A percentile compares a stretch with the other conserved stretches of the same genome.
Evolutionary conservation across 2,797 vertebrate genomes (phyloP).

Genomic region (Mus caroli): DNA sequence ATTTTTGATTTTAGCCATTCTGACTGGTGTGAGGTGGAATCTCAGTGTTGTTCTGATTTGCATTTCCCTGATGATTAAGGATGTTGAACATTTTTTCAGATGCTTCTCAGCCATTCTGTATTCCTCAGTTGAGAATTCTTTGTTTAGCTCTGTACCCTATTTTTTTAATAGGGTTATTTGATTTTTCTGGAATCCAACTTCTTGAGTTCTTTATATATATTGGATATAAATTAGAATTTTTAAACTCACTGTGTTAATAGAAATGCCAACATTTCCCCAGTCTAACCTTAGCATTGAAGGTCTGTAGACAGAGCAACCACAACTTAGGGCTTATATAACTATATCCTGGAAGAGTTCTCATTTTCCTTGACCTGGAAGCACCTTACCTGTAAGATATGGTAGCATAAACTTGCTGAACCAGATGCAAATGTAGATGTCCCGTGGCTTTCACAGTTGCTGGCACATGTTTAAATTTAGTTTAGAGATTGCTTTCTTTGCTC

Average conservation of each 20-base stretch:
- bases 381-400: slow-evolving; percentile 79
- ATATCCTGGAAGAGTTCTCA: slow-evolving; percentile 52
- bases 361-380: slow-evolving; percentile 53
- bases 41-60: too few relatives aligned
- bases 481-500: slow-evolving; percentile 81
- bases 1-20: too few relatives aligned
- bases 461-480: slow-evolving; percentile 81
- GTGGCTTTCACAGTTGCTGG: slow-evolving; percentile 84
- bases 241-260: background rate
- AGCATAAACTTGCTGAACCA: slow-evolving; percentile 82
- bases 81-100: too few relatives aligned
- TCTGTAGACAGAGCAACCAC: background rate
- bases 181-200: too few relatives aligned
- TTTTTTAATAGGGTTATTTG: too few relatives aligned
- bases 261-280: slow-evolving; percentile 16
- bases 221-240: background rate
- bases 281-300: slow-evolving; percentile 22
- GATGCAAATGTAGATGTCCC: slow-evolving; percentile 84
- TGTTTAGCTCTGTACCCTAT: too few relatives aligned
- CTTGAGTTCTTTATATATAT: too few relatives aligned
- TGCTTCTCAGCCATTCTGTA: too few relatives aligned
- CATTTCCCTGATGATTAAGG: too few relatives aligned
- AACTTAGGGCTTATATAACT: background rate
- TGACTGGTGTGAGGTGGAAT: too few relatives aligned
- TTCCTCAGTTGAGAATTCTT: too few relatives aligned